Conservation (phyloP, 1,140 invertebrate genomes). For the Antheraea pernyi region DNA sequence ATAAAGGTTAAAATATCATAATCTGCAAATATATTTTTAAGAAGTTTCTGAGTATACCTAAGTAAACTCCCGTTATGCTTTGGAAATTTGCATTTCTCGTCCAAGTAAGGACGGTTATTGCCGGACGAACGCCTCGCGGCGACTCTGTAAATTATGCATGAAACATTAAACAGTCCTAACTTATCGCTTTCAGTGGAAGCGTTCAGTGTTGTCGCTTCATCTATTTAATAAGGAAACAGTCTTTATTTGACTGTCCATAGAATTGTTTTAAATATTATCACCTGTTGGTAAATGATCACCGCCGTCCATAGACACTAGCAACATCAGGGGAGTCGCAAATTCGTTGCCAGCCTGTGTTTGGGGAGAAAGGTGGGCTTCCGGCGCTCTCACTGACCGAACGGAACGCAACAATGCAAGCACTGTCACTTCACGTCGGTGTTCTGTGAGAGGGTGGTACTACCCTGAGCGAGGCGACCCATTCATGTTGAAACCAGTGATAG, state of each 20-base stretch:
- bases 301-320: too few species aligned
- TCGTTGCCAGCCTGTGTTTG: too few species aligned
- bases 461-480: too few species aligned
- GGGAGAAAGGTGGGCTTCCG: too few species aligned
- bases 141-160: constrained; percentile 34
- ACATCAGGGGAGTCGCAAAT: too few species aligned
- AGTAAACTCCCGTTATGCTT: constrained; percentile 12
- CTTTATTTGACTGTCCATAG: not conserved
- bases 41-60: not conserved
- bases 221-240: not conserved
- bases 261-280: too few species aligned
- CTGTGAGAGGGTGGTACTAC: too few species aligned
- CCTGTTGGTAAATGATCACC: too few species aligned
- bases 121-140: constrained; percentile 28
- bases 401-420: too few species aligned
- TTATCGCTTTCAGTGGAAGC: constrained; percentile 5
- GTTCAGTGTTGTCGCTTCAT: constrained; percentile 3
- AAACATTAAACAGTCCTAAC: constrained; percentile 26
- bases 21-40: not conserved
- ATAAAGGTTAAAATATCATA: not conserved
- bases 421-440: too few species aligned
- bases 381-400: too few species aligned
- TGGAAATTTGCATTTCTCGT: constrained; percentile 23
- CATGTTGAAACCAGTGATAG: too few species aligned
- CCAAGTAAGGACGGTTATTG: constrained; percentile 18